These are phyloP conservation scores for Saimiri boliviensis DNA, from an alignment of 2,113 vertebrate genomes.

Conservation along the genomic window DNA sequence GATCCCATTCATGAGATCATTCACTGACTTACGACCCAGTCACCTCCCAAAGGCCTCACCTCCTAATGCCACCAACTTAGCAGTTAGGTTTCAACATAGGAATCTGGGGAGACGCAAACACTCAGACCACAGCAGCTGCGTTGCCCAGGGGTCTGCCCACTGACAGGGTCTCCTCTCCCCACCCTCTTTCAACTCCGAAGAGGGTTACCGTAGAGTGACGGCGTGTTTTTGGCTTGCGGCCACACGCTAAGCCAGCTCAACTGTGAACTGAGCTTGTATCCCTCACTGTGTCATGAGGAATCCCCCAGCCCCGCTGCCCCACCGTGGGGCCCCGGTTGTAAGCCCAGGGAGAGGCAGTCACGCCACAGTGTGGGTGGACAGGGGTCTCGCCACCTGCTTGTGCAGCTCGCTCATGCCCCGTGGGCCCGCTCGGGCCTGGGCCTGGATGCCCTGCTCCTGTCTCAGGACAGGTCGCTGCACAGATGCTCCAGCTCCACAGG, in stretches of 20 bases:
- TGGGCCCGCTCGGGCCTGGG: neutral
- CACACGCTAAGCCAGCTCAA: neutral
- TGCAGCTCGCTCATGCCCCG: fast-evolving
- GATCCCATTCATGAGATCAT: neutral
- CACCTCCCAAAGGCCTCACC: neutral
- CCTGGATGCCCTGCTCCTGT: neutral
- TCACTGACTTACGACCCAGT: neutral
- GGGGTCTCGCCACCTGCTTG: neutral
- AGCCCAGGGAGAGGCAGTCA: neutral
- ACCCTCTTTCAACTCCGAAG: neutral
- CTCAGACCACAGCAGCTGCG: no score
- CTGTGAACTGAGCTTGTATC: neutral
- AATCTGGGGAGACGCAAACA: neutral
- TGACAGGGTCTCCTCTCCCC: neutral
- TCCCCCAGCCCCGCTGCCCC: neutral
- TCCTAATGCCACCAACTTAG: neutral
- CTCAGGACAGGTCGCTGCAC: neutral
- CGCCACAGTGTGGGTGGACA: neutral
- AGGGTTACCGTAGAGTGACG: fast-evolving
- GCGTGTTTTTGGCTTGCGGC: no score
- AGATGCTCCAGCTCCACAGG: neutral
- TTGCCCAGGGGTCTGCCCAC: neutral
- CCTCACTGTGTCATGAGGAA: neutral
- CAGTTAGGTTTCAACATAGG: neutral
- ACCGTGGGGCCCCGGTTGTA: neutral